Base-by-base conservation (phyloP, 2,113 vertebrate species). In the Aphyosemion australe region DNA sequence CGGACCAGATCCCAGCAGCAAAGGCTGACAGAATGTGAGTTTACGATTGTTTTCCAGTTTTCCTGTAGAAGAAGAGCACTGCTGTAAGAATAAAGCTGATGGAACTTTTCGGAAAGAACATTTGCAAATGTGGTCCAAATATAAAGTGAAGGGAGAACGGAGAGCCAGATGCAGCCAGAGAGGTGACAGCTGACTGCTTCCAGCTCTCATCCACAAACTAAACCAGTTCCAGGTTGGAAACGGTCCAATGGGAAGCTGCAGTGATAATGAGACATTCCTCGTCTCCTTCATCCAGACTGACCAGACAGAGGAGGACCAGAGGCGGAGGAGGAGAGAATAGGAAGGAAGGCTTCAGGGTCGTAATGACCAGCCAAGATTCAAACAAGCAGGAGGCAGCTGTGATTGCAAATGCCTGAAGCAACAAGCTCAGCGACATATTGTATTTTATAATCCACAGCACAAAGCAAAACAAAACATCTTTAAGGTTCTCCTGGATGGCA, bases 221-320 rank as follows among this genome's bases (percentile, higher is more conserved):
- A 74, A 77, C 50, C 41, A 18, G 74, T 77, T 67, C 70, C 78
- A 12, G 49, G 14, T 83, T 90, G 90, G 84, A 90, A 56, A 37
- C 13, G 47, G 42, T 79, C 78, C 86, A 91, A 73, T 51, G 61
- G 80, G 72, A 89, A 85, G 77, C 80, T 76, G 21, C 56, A 55
- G 48, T 20, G 87, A 75, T 88, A 88, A 92, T 89, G 87, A 91
- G 83, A 84, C 73, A 42, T 65, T 64, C 60, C 62, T 67, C 63
- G 47, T 84, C 80, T 66, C 76, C 41, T 62, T 47, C 41, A 21
- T 63, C 77, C 79, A 82, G 67, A 61, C 53, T 69, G 78, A 79
- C 52, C 70, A 66, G 62, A 61, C 49, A 61, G 66, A 47, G 21
- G 46, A 59, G 49, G 26, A 57, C 39, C 26, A 26, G 49, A 71